Base-by-base conservation (phyloP, 64 coral and sea anemone species). In the Montipora cactus region DNA sequence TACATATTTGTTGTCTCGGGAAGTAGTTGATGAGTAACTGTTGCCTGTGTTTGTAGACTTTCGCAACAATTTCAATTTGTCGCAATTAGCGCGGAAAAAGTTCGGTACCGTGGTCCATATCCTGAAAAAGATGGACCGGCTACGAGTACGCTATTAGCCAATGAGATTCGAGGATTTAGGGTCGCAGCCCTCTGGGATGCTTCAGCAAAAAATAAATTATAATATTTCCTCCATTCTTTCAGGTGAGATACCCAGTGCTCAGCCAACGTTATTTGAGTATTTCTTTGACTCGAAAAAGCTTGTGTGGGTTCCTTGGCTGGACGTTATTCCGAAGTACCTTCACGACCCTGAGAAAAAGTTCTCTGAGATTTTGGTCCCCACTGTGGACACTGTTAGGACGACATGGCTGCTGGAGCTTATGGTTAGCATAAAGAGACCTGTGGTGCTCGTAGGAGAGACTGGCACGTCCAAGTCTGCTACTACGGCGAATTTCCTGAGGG, bases 381-480 rank as follows among this genome's bases (percentile, higher is more conserved):
- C 98, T 71, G 92, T 99, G 11, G 98, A 99, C 76, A 99, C 98
- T 69, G 92, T 99, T 13, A 95, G 98, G 75, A 99, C 98, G 77
- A 96, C 91, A 92, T 99, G 98, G 98, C 86, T 99, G 78, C 79
- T 99, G 13, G 84, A 96, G 37, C 89, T 99, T 8, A 96, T 96
- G 95, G 98, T 99, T 4, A 96, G 92, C 19, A 99, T 96, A 14
- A 92, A 90, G 70, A 87, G 95, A 44, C 98, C 98, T 6, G 98
- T 99, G 52, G 89, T 99, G 23, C 83, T 99, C 0, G 98, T 99
- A 0, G 98, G 98, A 1, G 98, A 99, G 92, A 99, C 98, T 71
- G 98, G 98, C 2, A 99, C 98, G 0, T 99, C 98, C 4, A 99
- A 99, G 76, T 92, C 98, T 21, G 98, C 98, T 23, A 99, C 98